Evolutionary conservation across 1,140 invertebrate genomes (phyloP).

Genomic region (Zaprionus gabonicus): DNA sequence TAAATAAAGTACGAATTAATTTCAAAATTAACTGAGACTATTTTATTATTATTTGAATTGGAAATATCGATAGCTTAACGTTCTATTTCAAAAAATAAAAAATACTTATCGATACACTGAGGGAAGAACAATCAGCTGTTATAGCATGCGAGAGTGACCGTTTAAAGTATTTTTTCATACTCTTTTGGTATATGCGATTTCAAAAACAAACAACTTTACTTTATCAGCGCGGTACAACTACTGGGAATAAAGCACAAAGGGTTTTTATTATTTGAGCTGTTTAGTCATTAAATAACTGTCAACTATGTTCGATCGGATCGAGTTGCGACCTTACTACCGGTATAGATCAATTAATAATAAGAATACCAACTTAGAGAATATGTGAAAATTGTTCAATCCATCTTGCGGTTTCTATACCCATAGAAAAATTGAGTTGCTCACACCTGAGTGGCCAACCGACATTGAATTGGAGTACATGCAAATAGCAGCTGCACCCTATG

Average conservation of each 20-base stretch:
- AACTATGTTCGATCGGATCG: too few relatives aligned
- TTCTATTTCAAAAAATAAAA: neutral
- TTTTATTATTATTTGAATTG: neutral
- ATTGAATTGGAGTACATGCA: slow-evolving; percentile 92
- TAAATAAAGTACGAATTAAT: slow-evolving; percentile 47
- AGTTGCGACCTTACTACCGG: slow-evolving; percentile 70
- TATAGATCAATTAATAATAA: slow-evolving; percentile 21
- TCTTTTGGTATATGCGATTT: too few relatives aligned
- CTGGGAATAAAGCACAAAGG: slow-evolving; percentile 30
- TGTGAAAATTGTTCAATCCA: neutral
- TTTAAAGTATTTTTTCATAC: too few relatives aligned
- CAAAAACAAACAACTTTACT: too few relatives aligned
- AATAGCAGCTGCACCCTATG: slow-evolving; percentile 92
- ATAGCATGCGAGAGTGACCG: too few relatives aligned
- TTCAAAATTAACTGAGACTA: slow-evolving; percentile 11
- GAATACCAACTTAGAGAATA: neutral
- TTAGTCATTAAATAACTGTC: too few relatives aligned
- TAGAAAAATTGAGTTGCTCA: slow-evolving; percentile 96
- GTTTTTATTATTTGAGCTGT: slow-evolving; percentile 23
- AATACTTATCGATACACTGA: slow-evolving; percentile 10
- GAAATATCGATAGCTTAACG: neutral
- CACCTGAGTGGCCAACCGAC: slow-evolving; percentile 93
- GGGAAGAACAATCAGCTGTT: neutral
- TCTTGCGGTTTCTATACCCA: slow-evolving; percentile 27
- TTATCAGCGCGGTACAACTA: slow-evolving; percentile 1